Base-by-base conservation (phyloP, 2,888 invertebrate genomes). In the Lordiphosa andalusiaca region DNA sequence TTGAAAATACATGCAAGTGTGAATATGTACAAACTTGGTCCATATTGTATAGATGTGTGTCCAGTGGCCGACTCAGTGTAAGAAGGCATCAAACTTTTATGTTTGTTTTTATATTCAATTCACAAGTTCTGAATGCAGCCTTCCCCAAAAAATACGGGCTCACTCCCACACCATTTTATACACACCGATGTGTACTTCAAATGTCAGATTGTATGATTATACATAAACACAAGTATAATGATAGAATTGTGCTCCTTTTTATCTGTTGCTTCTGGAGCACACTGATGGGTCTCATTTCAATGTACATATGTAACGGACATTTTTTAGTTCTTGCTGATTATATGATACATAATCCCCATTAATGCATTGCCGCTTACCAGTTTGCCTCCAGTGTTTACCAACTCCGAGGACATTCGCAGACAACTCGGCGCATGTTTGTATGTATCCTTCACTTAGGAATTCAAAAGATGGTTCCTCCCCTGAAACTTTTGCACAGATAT, bases 101-200 rank as follows among this genome's bases (percentile, higher is more conserved):
- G 73, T 73, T 82, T 84, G 75, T 81, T 86, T 84, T 85, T 85
- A 78, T 86, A 73, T 86, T 78, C 82, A 76, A 85, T 82, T 84
- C 73, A 69, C 63, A 82, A 84, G 70, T 81, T 68, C 68, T 33
- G 30, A n/a, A 30, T 30, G 30, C 30, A 30, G 30, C 9, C 30
- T 30, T 9, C 30, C 65, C 56, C n/a, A n/a, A 69, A 49, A 53
- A 52, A 60, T 53, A 38, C 23, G 19, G 52, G 42, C 52, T n/a
- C 13, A 23, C 39, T 37, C 12, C 21, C 33, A 40, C 51, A 51
- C 38, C 30, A 50, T 19, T 47, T n/a, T 13, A 47, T 33, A 38
- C 16, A 30, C 33, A 7, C 23, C 6, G 6, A 9, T 40, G 39
- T 12, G 41, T 37, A 19, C 36, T 36, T 40, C 3, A 9, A 36